These are phyloP conservation scores for Pocillopora verrucosa DNA, from an alignment of 64 coral and sea anemone genomes.

Conservation along the genomic window DNA sequence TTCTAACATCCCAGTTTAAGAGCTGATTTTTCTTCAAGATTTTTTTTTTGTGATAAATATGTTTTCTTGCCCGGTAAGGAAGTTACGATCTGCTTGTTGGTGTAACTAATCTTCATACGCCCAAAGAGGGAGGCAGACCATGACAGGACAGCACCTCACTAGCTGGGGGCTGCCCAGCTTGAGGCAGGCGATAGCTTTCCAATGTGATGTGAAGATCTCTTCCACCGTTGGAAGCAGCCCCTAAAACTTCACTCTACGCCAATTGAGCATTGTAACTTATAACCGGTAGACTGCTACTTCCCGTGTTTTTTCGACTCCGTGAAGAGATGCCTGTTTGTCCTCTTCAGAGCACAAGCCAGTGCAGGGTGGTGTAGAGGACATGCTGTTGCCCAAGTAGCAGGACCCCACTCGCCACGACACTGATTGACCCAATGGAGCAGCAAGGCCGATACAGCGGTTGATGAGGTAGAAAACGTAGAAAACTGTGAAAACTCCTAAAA, in stretches of 20 bases:
- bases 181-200: constrained; percentile 54
- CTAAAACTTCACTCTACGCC: constrained; percentile 27
- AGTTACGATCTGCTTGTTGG: too few species aligned
- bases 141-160: constrained; percentile 44
- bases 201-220: constrained; percentile 30
- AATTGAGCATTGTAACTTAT: constrained; percentile 56
- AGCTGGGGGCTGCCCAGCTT: constrained; percentile 60
- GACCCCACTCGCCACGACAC: too few species aligned
- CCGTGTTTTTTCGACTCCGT: constrained; percentile 34
- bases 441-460: too few species aligned
- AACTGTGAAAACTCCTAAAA: too few species aligned
- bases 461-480: too few species aligned
- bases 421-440: too few species aligned
- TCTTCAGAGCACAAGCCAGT: constrained; percentile 7
- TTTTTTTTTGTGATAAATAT: too few species aligned
- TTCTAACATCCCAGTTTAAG: background rate
- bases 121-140: background rate
- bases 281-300: constrained; percentile 29
- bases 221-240: constrained; percentile 55
- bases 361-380: background rate
- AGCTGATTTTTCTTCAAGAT: background rate
- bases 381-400: too few species aligned
- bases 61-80: too few species aligned
- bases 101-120: too few species aligned
- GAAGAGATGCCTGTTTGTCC: constrained; percentile 26